Evolutionary conservation across 2,797 vertebrate species (phyloP).

Genomic region (Adelosebastes latens): DNA sequence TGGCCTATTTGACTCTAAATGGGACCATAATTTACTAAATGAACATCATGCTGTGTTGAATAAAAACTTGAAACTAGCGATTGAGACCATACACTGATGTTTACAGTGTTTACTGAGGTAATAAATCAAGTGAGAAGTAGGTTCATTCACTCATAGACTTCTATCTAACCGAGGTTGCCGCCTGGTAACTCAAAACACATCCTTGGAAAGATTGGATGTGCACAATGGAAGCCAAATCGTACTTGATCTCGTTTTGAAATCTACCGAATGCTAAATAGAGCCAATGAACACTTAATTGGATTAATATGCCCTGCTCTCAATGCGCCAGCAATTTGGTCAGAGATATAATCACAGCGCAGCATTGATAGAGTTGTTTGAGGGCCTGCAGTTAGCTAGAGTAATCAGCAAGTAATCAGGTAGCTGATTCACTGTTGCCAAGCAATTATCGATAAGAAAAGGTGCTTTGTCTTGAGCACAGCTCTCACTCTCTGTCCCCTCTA

Average conservation of each 20-base stretch:
- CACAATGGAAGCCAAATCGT: constrained; percentile 19
- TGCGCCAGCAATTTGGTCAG: constrained; percentile 58
- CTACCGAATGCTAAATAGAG: constrained; percentile 35
- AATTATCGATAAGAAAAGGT: constrained; percentile 83
- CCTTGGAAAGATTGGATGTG: neutral
- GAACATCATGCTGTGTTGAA: no score
- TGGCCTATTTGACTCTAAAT: neutral
- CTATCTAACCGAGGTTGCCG: no score
- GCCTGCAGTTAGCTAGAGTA: constrained; percentile 67
- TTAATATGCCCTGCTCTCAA: constrained; percentile 70
- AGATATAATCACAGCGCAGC: constrained; percentile 76
- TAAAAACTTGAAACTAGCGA: no score
- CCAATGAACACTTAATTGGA: constrained; percentile 77
- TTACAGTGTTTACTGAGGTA: no score
- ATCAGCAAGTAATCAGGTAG: constrained; percentile 77
- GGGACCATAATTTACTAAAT: no score
- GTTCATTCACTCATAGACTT: no score
- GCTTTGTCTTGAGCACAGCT: constrained; percentile 77
- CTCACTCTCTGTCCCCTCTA: constrained; percentile 52
- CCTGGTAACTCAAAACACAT: neutral
- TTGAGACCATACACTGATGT: no score
- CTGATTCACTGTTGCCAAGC: constrained; percentile 76
- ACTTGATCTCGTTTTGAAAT: constrained; percentile 55
- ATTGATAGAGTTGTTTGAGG: constrained; percentile 72
- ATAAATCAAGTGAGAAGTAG: no score